phyloP scores from a whole-genome alignment of 2,113 vertebrate species.

The Eudyptes chrysolophus region DNA sequence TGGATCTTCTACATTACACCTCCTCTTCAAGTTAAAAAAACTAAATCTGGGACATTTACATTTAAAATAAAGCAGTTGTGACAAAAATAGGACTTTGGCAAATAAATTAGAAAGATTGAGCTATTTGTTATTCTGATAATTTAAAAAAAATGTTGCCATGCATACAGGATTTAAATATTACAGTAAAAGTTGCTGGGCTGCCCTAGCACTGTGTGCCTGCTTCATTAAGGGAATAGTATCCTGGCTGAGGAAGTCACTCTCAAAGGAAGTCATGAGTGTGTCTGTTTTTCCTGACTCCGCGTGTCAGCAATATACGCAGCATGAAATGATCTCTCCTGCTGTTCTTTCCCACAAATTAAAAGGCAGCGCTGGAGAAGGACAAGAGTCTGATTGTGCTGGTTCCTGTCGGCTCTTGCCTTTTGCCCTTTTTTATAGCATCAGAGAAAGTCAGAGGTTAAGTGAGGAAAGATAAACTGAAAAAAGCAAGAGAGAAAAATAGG shows the following conservation, averaged over 20 bases:
- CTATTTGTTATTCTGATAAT: not conserved
- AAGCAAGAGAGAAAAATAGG: not conserved
- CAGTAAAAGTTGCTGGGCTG: not conserved
- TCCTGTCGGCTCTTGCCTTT: not conserved
- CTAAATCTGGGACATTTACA: not conserved
- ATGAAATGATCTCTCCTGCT: not conserved
- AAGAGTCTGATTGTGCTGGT: not conserved
- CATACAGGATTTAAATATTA: not conserved
- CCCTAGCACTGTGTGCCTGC: not conserved
- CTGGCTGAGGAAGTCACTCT: not conserved
- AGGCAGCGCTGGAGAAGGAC: constrained; percentile 9
- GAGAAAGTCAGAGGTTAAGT: constrained; percentile 15
- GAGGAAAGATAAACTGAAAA: not conserved
- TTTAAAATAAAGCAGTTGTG: not conserved
- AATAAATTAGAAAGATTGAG: not conserved
- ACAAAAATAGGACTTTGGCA: not conserved
- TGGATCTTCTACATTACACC: not conserved
- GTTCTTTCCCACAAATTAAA: constrained; percentile 24
- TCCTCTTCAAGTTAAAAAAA: not conserved
- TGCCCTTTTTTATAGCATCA: not conserved
- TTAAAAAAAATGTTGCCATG: not conserved
- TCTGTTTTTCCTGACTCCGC: not conserved
- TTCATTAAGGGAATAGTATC: not conserved
- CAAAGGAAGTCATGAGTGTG: not conserved
- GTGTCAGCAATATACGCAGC: not conserved